Percentiles rank a stretch among this genome's conserved stretches.
phyloP scores from a whole-genome alignment of 2,113 vertebrate genomes.

The Cephalopterus ornatus region DNA sequence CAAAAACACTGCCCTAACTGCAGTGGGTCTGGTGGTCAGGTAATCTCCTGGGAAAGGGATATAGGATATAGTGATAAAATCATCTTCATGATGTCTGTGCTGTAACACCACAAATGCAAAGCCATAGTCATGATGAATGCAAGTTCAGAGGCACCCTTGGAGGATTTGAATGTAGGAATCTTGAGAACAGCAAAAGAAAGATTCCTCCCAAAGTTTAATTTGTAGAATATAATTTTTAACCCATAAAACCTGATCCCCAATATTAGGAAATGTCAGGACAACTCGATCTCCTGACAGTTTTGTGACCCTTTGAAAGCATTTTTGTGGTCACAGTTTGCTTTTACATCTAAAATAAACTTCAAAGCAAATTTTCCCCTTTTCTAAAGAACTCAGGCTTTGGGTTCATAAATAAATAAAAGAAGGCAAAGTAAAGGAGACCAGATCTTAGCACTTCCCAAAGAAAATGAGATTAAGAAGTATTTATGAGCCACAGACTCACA shows the following conservation, averaged over 20 bases:
- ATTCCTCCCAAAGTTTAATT: background rate
- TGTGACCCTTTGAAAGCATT: conserved; percentile 31
- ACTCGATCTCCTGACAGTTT: background rate
- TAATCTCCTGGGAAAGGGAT: background rate
- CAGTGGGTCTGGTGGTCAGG: background rate
- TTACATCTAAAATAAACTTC: conserved; percentile 8
- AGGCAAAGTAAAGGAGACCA: background rate
- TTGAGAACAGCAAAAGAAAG: background rate
- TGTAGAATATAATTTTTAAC: background rate
- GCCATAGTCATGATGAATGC: background rate
- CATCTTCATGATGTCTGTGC: background rate
- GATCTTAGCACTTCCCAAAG: background rate
- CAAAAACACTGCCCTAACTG: background rate
- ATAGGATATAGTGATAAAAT: background rate
- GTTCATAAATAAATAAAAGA: background rate
- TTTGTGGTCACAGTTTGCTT: conserved; percentile 21
- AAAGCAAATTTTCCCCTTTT: background rate
- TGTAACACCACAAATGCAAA: background rate
- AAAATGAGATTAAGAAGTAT: background rate
- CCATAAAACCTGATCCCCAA: background rate
- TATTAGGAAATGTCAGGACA: background rate
- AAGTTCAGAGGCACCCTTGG: background rate
- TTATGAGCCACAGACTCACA: background rate
- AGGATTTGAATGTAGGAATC: background rate
- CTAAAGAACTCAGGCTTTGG: background rate